Percentiles rank a stretch among this genome's conserved stretches.
These are phyloP conservation scores for Ips nitidus DNA, from an alignment of 1,140 invertebrate species.

Conservation along the genomic window DNA sequence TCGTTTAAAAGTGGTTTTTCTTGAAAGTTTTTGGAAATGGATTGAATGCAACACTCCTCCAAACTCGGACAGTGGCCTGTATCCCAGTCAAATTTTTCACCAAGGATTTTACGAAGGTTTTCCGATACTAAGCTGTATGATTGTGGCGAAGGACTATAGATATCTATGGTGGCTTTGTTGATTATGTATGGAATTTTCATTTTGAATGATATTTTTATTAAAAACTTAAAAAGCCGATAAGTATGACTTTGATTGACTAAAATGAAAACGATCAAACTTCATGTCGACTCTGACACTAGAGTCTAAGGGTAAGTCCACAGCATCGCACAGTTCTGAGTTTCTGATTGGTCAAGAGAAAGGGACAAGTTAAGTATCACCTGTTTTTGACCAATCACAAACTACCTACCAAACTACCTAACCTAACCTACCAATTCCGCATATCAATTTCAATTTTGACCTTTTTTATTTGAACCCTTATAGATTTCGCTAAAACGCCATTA, in stretches of 20 bases:
- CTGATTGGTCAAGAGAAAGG: no score
- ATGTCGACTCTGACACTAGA: no score
- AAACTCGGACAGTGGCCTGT: conserved; percentile 38
- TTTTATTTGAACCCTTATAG: no score
- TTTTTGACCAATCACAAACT: no score
- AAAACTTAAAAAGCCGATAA: background rate
- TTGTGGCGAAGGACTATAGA: conserved; percentile 38
- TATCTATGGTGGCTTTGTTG: conserved; percentile 35
- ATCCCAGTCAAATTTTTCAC: conserved; percentile 46
- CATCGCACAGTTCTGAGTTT: no score
- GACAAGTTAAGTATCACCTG: no score
- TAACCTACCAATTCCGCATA: no score
- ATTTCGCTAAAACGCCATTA: no score
- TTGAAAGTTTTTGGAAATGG: conserved; percentile 42
- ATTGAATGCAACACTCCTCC: conserved; percentile 40
- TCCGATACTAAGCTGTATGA: conserved; percentile 38
- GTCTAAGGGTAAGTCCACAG: no score
- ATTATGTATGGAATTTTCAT: conserved; percentile 45
- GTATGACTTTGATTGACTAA: background rate
- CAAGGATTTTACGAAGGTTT: conserved; percentile 36
- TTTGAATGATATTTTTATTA: conserved; percentile 5
- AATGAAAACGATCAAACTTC: no score
- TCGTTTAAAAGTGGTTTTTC: conserved; percentile 42
- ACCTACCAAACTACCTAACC: no score
- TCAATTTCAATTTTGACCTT: no score